Conservation (phyloP, 2,113 vertebrate species). For the Dunckerocampus dactyliophorus region DNA sequence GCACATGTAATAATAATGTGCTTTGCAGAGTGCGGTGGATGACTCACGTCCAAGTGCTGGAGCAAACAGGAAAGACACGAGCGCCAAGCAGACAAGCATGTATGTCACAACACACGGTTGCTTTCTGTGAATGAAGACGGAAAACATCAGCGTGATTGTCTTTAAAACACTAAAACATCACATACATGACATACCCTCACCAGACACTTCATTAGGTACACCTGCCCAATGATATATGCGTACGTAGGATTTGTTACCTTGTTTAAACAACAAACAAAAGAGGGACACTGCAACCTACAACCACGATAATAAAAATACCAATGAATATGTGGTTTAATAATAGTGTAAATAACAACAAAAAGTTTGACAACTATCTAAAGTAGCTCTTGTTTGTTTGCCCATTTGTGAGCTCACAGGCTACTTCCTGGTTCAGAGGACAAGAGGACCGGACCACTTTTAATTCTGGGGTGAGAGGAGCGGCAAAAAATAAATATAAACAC, state of each 20-base stretch:
- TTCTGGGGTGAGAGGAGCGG: no score
- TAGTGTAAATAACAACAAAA: not conserved
- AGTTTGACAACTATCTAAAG: no score
- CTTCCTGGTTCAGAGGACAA: no score
- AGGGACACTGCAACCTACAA: not conserved
- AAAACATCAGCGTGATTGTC: conserved; percentile 17
- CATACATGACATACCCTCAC: no score
- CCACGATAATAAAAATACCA: no score
- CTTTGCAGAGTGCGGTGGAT: no score
- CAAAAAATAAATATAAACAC: no score
- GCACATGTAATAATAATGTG: not conserved
- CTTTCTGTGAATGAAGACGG: conserved; percentile 47
- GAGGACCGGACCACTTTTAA: no score
- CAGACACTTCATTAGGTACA: no score
- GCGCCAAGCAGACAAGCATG: conserved; percentile 32
- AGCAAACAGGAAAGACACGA: conserved; percentile 54
- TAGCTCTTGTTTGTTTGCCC: no score
- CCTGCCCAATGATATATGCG: not conserved
- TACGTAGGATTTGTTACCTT: not conserved
- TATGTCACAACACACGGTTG: conserved; percentile 8
- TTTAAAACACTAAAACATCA: not conserved
- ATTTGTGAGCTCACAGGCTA: no score
- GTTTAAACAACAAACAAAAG: not conserved
- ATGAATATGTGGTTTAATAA: no score
- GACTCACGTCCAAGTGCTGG: conserved; percentile 67